Base-by-base conservation (phyloP, 2,797 vertebrate genomes). In the Selene dorsalis region DNA sequence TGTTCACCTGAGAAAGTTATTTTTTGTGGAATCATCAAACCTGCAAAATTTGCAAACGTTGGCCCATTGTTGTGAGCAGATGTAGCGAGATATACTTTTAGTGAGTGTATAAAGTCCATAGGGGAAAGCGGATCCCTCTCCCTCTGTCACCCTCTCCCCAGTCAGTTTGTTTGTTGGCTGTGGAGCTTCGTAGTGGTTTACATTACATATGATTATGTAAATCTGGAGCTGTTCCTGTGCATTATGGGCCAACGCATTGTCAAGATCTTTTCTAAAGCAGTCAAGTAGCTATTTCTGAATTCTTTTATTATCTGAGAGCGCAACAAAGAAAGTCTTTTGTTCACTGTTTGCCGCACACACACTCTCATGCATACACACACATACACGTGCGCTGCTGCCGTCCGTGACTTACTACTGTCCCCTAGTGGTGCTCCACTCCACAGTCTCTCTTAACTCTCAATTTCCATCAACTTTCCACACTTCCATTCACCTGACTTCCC, bases 321-420 rank as follows among this genome's bases (percentile, higher is more conserved):
- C 93, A 94, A 95, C 94, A 95, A 95, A 96, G 96, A 98, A 97
- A 96, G 95, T 95, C 97, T 98, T 99, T 99, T 99, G 98, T 99
- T 98, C 96, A 95, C 88, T 93, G 89, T 95, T 94, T 95, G 94
- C 92, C 88, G 91, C 93, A 93, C 89, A 93, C 87, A 95, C 87
- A 81, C 87, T 79, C 75, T 26, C 81, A 78, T 30, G 38, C 72
- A 76, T 45, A 71, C 39, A 79, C 55, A 75, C 85, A 72, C 79
- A 69, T 55, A 52, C 57, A 80, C 67, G 32, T 72, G 24, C 67
- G 45, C 82, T 71, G 55, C 77, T 85, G 68, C 94, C 84, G 95
- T 97, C 92, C 95, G 92, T 97, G 97, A 98, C 97, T 99, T 97
- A 96, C 96, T 99, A 97, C 96, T 99, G 98, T 96, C 97, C 97